Conservation (phyloP, 2,888 invertebrate species). For the Malthinus flaveolus region DNA sequence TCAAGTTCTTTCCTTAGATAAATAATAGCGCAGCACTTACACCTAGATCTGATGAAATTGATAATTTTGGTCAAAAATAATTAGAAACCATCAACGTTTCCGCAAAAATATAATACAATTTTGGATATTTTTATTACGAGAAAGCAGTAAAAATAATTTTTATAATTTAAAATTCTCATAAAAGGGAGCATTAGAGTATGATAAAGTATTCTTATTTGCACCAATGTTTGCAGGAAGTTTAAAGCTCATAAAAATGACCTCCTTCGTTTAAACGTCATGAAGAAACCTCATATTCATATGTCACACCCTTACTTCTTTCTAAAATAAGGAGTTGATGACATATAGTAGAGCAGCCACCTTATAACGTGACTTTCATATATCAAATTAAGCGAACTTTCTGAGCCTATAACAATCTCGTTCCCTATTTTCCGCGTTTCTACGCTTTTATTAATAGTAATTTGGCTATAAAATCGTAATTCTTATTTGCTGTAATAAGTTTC, state of each 20-base stretch:
- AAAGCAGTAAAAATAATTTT: too few species aligned
- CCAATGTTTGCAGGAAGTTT: too few species aligned
- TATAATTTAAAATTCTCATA: too few species aligned
- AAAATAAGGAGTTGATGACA: conserved; percentile 45
- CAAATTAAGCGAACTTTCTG: conserved; percentile 43
- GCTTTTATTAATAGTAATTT: conserved; percentile 28
- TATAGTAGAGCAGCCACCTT: conserved; percentile 42
- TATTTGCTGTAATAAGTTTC: not conserved
- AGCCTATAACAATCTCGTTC: conserved; percentile 28
- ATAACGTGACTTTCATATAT: conserved; percentile 43
- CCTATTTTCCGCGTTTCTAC: conserved; percentile 25
- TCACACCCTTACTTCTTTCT: conserved; percentile 38
- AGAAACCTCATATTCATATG: conserved; percentile 46
- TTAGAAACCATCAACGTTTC: too few species aligned
- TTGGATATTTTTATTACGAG: too few species aligned
- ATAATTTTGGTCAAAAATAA: too few species aligned
- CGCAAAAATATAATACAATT: too few species aligned
- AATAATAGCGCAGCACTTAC: too few species aligned
- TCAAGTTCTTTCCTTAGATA: too few species aligned
- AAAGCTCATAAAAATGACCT: conserved; percentile 43
- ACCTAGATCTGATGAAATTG: too few species aligned
- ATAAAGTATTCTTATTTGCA: too few species aligned
- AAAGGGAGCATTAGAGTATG: too few species aligned
- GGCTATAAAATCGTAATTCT: conserved; percentile 19
- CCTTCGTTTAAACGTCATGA: conserved; percentile 40